Conservation (phyloP, 2,888 invertebrate genomes). For the Diploptera punctata region DNA sequence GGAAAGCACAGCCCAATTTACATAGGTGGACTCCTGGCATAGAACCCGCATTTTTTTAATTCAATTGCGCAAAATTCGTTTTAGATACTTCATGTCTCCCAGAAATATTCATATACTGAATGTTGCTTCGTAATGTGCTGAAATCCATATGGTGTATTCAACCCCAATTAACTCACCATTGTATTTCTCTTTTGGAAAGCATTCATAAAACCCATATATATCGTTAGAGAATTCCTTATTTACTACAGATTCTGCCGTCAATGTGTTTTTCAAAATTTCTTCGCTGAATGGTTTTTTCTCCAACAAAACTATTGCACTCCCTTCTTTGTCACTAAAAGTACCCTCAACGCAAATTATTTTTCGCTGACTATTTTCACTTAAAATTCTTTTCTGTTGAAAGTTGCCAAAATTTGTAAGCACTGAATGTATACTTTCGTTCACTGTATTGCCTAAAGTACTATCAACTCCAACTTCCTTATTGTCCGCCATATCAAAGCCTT, state of each 20-base stretch:
- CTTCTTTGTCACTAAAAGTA: slow-evolving; percentile 63
- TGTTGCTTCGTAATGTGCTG: too few relatives aligned
- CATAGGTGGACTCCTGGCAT: too few relatives aligned
- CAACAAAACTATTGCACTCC: slow-evolving; percentile 74
- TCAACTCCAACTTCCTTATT: not conserved
- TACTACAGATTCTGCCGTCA: slow-evolving; percentile 65
- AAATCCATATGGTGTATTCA: too few relatives aligned
- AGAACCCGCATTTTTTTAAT: too few relatives aligned
- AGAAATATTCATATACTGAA: too few relatives aligned
- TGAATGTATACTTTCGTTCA: slow-evolving; percentile 12
- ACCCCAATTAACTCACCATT: slow-evolving; percentile 73
- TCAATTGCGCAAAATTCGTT: too few relatives aligned
- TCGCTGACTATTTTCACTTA: slow-evolving; percentile 74
- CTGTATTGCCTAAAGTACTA: not conserved
- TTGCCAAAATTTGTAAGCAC: slow-evolving; percentile 60
- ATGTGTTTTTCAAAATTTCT: slow-evolving; percentile 60
- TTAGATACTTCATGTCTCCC: too few relatives aligned
- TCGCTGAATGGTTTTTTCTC: slow-evolving; percentile 84
- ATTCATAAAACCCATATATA: slow-evolving; percentile 83
- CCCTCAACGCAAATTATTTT: slow-evolving; percentile 77
- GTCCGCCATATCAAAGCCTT: slow-evolving; percentile 20
- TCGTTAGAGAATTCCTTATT: slow-evolving; percentile 78
- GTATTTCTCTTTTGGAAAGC: slow-evolving; percentile 65
- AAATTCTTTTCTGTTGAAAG: slow-evolving; percentile 70
- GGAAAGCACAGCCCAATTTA: too few relatives aligned